phyloP scores from a whole-genome alignment of 1,140 invertebrate genomes.

The Psilanteris sp. region DNA sequence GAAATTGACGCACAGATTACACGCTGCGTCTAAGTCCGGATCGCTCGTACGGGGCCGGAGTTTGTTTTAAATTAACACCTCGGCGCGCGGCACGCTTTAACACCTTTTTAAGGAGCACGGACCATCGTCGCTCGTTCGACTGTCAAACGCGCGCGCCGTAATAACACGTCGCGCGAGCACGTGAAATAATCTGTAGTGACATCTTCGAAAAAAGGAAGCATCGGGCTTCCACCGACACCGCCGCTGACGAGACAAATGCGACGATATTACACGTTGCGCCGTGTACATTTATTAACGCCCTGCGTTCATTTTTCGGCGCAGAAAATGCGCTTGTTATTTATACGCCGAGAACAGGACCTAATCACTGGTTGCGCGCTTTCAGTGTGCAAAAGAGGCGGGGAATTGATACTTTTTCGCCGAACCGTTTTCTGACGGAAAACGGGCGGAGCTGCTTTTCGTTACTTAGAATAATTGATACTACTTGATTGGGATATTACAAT shows the following conservation, averaged over 20 bases:
- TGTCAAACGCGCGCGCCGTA: conserved; percentile 44
- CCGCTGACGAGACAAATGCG: conserved; percentile 34
- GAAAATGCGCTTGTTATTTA: too few relatives aligned
- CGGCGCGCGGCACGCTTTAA: conserved; percentile 73
- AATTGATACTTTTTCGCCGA: conserved; percentile 24
- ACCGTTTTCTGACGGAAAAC: neutral
- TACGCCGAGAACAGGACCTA: too few relatives aligned
- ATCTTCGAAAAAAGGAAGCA: too few relatives aligned
- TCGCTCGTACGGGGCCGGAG: conserved; percentile 60
- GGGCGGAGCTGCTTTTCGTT: neutral
- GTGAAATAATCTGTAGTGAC: too few relatives aligned
- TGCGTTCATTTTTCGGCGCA: conserved; percentile 10
- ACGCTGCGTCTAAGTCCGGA: conserved; percentile 59
- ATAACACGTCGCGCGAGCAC: conserved; percentile 44
- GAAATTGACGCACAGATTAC: conserved; percentile 70
- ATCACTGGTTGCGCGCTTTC: conserved; percentile 20
- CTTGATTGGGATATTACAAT: neutral
- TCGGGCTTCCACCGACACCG: too few relatives aligned
- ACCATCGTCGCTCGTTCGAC: conserved; percentile 38
- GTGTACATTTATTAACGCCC: conserved; percentile 45
- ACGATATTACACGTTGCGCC: conserved; percentile 50
- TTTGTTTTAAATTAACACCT: conserved; percentile 77
- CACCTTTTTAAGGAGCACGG: conserved; percentile 70
- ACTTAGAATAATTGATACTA: neutral
- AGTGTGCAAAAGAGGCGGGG: conserved; percentile 36